Evolutionary conservation across 2,113 vertebrate genomes (phyloP).

Genomic region (zebrafish (Danio rerio)): GRCz12tu NC_133196.1:12011501-12012000

Average conservation of each 20-base stretch:
- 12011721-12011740: constrained; percentile 62
- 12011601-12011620: constrained; percentile 53
- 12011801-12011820: not conserved
- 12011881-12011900: not conserved
- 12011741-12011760: constrained; percentile 59
- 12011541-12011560: constrained; percentile 18
- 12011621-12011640: constrained; percentile 60
- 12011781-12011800: not conserved
- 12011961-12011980: too few relatives aligned
- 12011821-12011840: constrained; percentile 29
- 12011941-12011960: not conserved
- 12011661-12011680: constrained; percentile 47
- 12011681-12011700: constrained; percentile 68
- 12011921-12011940: not conserved
- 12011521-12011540: constrained; percentile 8
- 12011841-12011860: constrained; percentile 1
- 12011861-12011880: not conserved
- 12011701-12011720: constrained; percentile 59
- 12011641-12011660: constrained; percentile 58
- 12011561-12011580: not conserved
- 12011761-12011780: constrained; percentile 62
- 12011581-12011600: constrained; percentile 42
- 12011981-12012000: too few relatives aligned
- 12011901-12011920: not conserved
- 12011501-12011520: constrained; percentile 13